phyloP scores from a whole-genome alignment of 2,113 vertebrate species.

The Marmota flaviventris region DNA sequence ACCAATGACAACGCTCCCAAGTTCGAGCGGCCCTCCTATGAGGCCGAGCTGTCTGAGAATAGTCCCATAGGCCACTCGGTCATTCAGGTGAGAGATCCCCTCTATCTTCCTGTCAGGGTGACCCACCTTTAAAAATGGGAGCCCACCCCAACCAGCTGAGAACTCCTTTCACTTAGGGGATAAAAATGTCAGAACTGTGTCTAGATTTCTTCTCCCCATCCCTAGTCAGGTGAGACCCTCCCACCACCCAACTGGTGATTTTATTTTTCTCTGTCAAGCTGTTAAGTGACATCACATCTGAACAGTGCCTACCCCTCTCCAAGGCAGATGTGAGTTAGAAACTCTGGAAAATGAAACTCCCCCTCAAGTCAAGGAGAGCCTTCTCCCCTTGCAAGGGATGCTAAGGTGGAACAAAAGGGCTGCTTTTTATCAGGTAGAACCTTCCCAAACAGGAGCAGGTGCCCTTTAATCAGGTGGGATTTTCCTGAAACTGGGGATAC shows the following conservation, averaged over 20 bases:
- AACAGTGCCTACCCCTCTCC: background rate
- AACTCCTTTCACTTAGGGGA: background rate
- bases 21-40: conserved; percentile 94
- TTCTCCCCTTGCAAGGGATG: background rate
- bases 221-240: background rate
- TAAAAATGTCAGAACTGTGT: background rate
- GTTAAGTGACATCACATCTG: background rate
- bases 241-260: background rate
- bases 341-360: background rate
- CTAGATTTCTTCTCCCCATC: background rate
- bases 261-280: conserved; percentile 3
- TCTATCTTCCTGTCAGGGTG: background rate
- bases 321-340: background rate
- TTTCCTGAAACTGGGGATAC: background rate
- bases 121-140: conserved; percentile 26
- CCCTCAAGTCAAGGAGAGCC: background rate
- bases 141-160: background rate
- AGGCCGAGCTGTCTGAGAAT: conserved; percentile 95
- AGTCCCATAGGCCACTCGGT: conserved; percentile 96
- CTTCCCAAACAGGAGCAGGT: background rate
- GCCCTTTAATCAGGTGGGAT: background rate
- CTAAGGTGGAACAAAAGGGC: background rate
- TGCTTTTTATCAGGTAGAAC: background rate
- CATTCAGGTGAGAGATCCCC: conserved; percentile 92
- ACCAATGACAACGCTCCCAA: conserved; percentile 97